Evolutionary conservation across 2,113 vertebrate species (phyloP).

Genomic region (Oreocharis arfaki): DNA sequence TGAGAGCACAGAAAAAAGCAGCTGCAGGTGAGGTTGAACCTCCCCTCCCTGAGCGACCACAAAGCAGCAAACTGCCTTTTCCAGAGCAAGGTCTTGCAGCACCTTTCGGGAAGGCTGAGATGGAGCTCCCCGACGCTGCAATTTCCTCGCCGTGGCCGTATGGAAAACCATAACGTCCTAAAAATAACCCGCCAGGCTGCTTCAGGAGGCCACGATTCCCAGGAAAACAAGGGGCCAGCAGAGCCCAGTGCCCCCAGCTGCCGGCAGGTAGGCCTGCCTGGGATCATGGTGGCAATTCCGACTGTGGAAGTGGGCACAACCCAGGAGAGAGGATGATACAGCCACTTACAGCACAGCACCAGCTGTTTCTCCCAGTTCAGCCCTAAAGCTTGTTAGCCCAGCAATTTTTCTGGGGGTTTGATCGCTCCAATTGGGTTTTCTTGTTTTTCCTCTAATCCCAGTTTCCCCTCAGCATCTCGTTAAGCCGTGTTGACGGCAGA

Average conservation of each 20-base stretch:
- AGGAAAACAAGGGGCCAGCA: not conserved
- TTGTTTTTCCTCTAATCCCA: slow-evolving; percentile 43
- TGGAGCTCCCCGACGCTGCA: not conserved
- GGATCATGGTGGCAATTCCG: slow-evolving; percentile 18
- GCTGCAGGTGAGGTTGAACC: not conserved
- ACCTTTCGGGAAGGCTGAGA: not conserved
- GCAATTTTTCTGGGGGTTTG: not conserved
- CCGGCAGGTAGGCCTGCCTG: not conserved
- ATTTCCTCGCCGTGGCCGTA: not conserved
- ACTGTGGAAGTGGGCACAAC: slow-evolving; percentile 3
- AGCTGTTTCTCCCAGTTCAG: slow-evolving; percentile 43
- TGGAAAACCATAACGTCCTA: not conserved
- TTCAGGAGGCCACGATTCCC: not conserved
- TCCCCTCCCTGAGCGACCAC: not conserved
- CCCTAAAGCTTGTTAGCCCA: slow-evolving; percentile 49
- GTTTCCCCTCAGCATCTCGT: slow-evolving; percentile 48
- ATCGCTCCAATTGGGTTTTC: slow-evolving; percentile 55
- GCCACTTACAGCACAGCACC: slow-evolving; percentile 56
- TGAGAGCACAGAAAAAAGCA: not conserved
- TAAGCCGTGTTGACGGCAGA: slow-evolving; percentile 36
- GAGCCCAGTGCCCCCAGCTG: not conserved
- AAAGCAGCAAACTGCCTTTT: not conserved
- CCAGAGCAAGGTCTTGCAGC: not conserved
- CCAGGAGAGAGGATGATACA: slow-evolving; percentile 52
- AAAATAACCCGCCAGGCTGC: not conserved